Percentiles rank a stretch among this genome's conserved stretches.
These are phyloP conservation scores for Oreochromis tanganicae DNA, from an alignment of 2,113 vertebrate species.

Conservation along the genomic window DNA sequence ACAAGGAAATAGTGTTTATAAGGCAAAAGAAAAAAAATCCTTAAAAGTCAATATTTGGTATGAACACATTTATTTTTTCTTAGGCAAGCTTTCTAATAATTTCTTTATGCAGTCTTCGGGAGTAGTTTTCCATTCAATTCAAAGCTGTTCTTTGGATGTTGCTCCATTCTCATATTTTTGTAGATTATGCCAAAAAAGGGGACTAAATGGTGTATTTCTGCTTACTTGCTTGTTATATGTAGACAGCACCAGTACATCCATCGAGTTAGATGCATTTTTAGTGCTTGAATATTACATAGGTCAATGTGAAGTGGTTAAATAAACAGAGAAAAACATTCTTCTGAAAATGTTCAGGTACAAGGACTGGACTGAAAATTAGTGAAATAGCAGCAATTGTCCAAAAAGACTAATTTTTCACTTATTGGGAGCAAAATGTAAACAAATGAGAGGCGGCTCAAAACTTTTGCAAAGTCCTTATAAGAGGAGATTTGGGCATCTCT, in stretches of 20 bases:
- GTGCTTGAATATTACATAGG: not conserved
- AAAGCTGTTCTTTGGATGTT: not conserved
- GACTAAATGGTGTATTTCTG: not conserved
- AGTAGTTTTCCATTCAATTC: not conserved
- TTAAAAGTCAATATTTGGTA: not conserved
- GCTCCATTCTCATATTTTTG: not conserved
- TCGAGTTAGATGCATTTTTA: not conserved
- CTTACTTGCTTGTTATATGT: not conserved
- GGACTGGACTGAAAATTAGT: not conserved
- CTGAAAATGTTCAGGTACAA: not conserved
- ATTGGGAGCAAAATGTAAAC: not conserved
- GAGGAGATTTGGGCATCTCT: not conserved
- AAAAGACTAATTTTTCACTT: not conserved
- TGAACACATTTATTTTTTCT: not conserved
- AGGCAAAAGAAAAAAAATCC: rapidly evolving
- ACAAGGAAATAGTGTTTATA: not conserved
- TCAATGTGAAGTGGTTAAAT: not conserved
- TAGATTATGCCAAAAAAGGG: not conserved
- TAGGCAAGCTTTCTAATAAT: not conserved
- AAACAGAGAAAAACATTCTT: not conserved
- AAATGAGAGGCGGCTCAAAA: not conserved
- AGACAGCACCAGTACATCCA: not conserved
- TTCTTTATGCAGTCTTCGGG: not conserved
- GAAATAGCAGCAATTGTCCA: not conserved
- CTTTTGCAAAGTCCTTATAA: not conserved